A percentile compares a stretch with the other conserved stretches of the same genome.
phyloP scores from a whole-genome alignment of 2,113 vertebrate genomes.

The Zosterops borbonicus region DNA sequence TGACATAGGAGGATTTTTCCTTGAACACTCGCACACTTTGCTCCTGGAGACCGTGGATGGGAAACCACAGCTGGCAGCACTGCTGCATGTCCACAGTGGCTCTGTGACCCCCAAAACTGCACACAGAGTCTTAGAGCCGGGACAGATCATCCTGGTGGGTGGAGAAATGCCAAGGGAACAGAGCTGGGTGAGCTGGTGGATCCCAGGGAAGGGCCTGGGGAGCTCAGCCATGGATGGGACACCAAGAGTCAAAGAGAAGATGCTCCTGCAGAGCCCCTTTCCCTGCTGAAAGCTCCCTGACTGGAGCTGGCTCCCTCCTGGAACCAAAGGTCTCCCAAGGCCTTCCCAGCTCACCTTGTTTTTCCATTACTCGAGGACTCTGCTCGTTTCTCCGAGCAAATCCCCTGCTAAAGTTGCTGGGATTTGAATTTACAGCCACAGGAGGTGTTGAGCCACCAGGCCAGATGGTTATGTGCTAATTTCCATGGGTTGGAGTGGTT shows the following conservation, averaged over 20 bases:
- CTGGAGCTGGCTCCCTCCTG: not conserved
- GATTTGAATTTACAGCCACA: conserved; percentile 38
- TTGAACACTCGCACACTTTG: not conserved
- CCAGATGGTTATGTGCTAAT: conserved; percentile 61
- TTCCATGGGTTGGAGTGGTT: not conserved
- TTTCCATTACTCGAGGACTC: not conserved
- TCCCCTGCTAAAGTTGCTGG: conserved; percentile 22
- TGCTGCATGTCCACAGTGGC: rapidly evolving
- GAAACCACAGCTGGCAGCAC: not conserved
- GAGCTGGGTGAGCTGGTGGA: not conserved
- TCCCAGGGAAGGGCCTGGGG: not conserved
- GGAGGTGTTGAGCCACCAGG: conserved; percentile 52
- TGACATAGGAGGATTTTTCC: not conserved
- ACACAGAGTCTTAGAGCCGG: rapidly evolving
- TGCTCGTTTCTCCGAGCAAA: not conserved
- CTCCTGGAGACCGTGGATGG: not conserved
- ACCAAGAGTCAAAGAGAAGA: not conserved
- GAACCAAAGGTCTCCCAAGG: not conserved
- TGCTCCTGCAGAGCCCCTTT: not conserved
- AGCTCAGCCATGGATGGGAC: not conserved
- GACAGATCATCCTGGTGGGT: not conserved
- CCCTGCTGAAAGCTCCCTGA: not conserved
- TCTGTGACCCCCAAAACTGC: not conserved
- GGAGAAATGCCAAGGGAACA: rapidly evolving
- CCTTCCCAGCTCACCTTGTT: conserved; percentile 32